A percentile compares a stretch with the other conserved stretches of the same genome.
Evolutionary conservation across 2,113 vertebrate species (phyloP).

Genomic region (Pogona vitticeps): DNA sequence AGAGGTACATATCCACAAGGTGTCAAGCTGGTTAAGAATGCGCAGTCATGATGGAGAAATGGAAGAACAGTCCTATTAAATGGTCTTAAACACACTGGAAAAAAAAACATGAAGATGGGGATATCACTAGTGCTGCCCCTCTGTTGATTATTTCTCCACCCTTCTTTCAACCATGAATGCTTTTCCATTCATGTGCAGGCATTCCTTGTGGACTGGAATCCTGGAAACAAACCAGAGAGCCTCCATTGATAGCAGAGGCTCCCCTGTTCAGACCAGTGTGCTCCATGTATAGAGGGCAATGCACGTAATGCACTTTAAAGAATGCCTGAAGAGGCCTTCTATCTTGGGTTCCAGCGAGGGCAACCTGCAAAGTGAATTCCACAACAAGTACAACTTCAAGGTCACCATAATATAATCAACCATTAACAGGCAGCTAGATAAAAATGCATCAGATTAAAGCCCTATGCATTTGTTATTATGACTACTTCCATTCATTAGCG

Average conservation of each 20-base stretch:
- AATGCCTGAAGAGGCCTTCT: no score
- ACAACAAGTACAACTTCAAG: neutral
- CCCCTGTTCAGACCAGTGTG: no score
- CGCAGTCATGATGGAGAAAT: neutral
- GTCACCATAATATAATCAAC: neutral
- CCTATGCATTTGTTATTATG: neutral
- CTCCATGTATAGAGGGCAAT: no score
- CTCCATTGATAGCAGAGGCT: no score
- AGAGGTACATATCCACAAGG: neutral
- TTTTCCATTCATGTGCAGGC: no score
- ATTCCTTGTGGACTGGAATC: no score
- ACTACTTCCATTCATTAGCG: slow-evolving; percentile 15
- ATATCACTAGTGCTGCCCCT: no score
- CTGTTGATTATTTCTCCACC: no score
- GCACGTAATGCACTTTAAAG: no score
- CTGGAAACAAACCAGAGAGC: no score
- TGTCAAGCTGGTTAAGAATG: neutral
- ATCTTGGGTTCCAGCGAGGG: neutral
- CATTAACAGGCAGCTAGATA: slow-evolving; percentile 6
- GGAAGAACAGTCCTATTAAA: neutral
- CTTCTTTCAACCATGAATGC: no score
- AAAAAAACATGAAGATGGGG: neutral
- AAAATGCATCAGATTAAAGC: slow-evolving; percentile 7
- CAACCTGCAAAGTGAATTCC: neutral
- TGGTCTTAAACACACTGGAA: no score